Base-by-base conservation (phyloP, 2,888 invertebrate species). In the Tridacna crocea region DNA sequence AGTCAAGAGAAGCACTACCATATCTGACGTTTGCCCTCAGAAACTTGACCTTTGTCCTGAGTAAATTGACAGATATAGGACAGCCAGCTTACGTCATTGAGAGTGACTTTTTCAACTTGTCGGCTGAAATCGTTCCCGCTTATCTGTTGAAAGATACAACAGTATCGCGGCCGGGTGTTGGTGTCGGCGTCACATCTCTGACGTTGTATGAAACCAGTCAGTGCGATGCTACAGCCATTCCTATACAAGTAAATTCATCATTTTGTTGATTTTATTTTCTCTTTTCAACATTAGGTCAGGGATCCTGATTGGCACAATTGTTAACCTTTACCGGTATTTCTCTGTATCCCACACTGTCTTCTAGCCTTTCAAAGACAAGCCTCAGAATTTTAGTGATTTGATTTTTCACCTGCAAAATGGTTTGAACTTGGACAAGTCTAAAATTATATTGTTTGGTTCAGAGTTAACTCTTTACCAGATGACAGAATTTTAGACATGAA, bases 1-100 rank as follows among this genome's bases (percentile, higher is more conserved):
- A 86, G 86, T 86, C 83, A 0, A 82, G 82, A 60, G 60, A 66
- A n/a, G 79, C 86, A 0, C 63, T 86, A 4, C 80, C 83, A 19
- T 22, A 78, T 26, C 15, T 86, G 17, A 82, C 80, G 10, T n/a
- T 47, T 10, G 80, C 86, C 10, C 70, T 86, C 15, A 47, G 65
- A 15, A 77, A 78, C 26, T 75, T 86, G 24, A 74, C 83, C 10
- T 77, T 70, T n/a, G 65, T 76, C 8, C 58, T 86, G 3, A 68
- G 70, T 15, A 48, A 66, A 11, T 61, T 86, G 55, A 76, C 80
- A 12, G 60, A 77, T 24, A 58, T 86, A 0, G 80, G 76, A 0
- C 75, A 83, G n/a, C 36, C 61, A 8, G 82, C 80, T 22, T 27
- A 72, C n/a, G 61, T 26, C 46, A 46, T 86, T 0, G 86, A 83